Conservation (phyloP, 2,888 invertebrate species). For the Phasia obesa region DNA sequence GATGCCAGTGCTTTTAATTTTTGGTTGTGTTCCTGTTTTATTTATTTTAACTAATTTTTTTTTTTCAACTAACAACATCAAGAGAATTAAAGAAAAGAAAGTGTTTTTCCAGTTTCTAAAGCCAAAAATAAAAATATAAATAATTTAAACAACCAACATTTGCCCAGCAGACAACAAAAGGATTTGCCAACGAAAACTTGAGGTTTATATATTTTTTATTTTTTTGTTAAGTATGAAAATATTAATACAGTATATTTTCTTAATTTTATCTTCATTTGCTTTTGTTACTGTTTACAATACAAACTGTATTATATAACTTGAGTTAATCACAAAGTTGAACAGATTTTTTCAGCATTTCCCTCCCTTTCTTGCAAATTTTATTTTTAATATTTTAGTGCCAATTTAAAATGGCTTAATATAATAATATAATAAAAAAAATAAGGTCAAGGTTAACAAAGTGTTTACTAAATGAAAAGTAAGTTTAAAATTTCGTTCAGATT, state of each 20-base stretch:
- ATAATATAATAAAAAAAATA: too few relatives aligned
- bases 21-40: constrained; percentile 46
- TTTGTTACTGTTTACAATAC: constrained; percentile 13
- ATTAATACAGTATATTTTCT: constrained; percentile 11
- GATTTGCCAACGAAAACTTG: constrained; percentile 22
- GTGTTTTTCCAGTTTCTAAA: constrained; percentile 31
- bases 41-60: constrained; percentile 59
- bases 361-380: background rate
- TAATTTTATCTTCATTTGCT: constrained; percentile 7
- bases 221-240: background rate
- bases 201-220: background rate
- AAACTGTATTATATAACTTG: constrained; percentile 27
- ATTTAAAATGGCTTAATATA: too few relatives aligned
- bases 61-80: constrained; percentile 9
- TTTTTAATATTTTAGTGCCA: background rate
- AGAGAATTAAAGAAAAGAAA: constrained; percentile 6
- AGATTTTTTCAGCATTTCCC: constrained; percentile 1
- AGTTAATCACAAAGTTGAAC: constrained; percentile 51
- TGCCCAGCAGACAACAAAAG: constrained; percentile 45
- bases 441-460: too few relatives aligned
- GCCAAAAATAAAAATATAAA: background rate
- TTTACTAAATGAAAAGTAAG: too few relatives aligned
- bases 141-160: constrained; percentile 50
- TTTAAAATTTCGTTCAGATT: too few relatives aligned
- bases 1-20: constrained; percentile 38